Conservation (phyloP, 2,113 vertebrate species). For the Aplodontia rufa region DNA sequence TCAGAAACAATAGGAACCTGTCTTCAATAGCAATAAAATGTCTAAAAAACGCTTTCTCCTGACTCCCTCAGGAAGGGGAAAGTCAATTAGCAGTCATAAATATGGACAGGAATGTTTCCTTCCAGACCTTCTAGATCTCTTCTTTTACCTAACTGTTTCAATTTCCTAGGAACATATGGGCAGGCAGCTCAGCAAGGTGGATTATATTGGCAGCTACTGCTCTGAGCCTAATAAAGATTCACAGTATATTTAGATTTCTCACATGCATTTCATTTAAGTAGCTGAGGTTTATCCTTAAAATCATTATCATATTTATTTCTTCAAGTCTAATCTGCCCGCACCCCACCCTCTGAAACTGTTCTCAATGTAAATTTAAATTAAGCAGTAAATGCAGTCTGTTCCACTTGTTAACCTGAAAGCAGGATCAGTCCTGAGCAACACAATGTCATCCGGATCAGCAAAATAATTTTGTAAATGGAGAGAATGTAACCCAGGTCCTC, state of each 20-base stretch:
- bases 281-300: constrained; percentile 34
- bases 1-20: not conserved
- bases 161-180: not conserved
- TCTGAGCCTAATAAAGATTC: not conserved
- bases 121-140: not conserved
- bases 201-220: not conserved
- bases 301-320: not conserved
- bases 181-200: not conserved
- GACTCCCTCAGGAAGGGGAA: not conserved
- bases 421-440: not conserved
- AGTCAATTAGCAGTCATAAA: not conserved
- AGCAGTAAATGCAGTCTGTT: constrained; percentile 32
- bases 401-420: constrained; percentile 5
- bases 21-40: constrained; percentile 33
- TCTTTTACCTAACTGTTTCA: not conserved
- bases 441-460: not conserved
- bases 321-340: not conserved
- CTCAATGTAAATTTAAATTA: constrained; percentile 56
- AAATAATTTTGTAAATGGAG: not conserved
- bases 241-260: not conserved
- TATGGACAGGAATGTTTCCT: not conserved
- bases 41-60: not conserved
- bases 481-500: not conserved
- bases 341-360: not conserved
- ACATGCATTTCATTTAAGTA: not conserved